Evolutionary conservation across 1,140 invertebrate species (phyloP).

Genomic region (Ylistrum balloti): DNA sequence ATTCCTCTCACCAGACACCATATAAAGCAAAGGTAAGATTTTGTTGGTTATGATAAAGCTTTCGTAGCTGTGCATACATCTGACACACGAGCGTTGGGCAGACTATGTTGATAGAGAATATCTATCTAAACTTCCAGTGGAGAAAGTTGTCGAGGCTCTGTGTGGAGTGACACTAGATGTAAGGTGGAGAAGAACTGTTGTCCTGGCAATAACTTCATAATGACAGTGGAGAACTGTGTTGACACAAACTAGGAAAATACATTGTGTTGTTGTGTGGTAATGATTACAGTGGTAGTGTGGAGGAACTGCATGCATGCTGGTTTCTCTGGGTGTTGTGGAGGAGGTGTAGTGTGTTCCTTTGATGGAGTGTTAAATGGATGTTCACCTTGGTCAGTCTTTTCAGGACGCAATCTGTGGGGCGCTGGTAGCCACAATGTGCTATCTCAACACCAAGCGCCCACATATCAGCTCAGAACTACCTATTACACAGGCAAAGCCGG

Average conservation of each 20-base stretch:
- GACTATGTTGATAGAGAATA: background rate
- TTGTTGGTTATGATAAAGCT: background rate
- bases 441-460: constrained; percentile 68
- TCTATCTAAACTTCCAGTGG: background rate
- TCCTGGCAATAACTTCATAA: constrained; percentile 18
- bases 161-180: background rate
- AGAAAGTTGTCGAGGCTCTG: background rate
- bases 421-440: constrained; percentile 76
- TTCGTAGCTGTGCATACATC: background rate
- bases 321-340: background rate
- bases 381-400: constrained; percentile 66
- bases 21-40: background rate
- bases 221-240: background rate
- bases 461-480: background rate
- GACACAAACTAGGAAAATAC: background rate
- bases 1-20: too few species aligned
- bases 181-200: background rate
- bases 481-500: constrained; percentile 64
- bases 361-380: constrained; percentile 67
- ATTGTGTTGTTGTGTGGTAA: background rate
- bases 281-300: background rate
- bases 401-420: constrained; percentile 76
- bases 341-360: background rate
- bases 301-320: background rate
- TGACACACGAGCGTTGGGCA: background rate